phyloP scores from a whole-genome alignment of 30 jellyfish, hydroid and myxozoan species.

The Cassiopea xamachana region DNA sequence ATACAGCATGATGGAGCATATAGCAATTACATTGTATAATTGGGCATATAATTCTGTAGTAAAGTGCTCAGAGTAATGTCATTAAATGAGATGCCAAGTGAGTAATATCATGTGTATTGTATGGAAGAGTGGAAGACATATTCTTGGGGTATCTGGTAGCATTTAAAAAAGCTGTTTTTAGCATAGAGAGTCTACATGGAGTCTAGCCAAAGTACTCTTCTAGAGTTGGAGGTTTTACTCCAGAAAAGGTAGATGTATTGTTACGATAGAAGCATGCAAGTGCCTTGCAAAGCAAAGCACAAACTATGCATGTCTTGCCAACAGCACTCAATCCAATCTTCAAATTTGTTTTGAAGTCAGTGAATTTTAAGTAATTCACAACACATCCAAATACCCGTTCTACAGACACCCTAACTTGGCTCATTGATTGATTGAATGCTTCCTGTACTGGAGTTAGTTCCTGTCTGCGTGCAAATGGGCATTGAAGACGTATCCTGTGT shows the following conservation, averaged over 20 bases:
- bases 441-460: conserved; percentile 31
- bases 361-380: conserved; percentile 38
- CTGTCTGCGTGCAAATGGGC: conserved; percentile 33
- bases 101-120: too few species aligned
- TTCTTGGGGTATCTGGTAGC: too few species aligned
- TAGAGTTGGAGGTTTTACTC: not conserved
- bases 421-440: conserved; percentile 68
- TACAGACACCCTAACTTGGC: conserved; percentile 48
- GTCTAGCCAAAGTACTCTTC: not conserved
- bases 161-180: too few species aligned
- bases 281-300: not conserved
- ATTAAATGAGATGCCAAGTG: too few species aligned
- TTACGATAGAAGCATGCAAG: not conserved
- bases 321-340: conserved; percentile 35
- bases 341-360: conserved; percentile 15
- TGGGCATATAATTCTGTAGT: too few species aligned
- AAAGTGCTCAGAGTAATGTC: too few species aligned
- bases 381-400: conserved; percentile 65
- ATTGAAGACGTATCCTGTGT: conserved; percentile 37
- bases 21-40: too few species aligned
- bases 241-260: not conserved
- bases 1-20: too few species aligned
- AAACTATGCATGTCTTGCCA: conserved; percentile 10
- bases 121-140: too few species aligned
- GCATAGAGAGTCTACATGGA: too few species aligned